phyloP scores from a whole-genome alignment of 2,113 vertebrate genomes.

The Prochilodus magdalenae region DNA sequence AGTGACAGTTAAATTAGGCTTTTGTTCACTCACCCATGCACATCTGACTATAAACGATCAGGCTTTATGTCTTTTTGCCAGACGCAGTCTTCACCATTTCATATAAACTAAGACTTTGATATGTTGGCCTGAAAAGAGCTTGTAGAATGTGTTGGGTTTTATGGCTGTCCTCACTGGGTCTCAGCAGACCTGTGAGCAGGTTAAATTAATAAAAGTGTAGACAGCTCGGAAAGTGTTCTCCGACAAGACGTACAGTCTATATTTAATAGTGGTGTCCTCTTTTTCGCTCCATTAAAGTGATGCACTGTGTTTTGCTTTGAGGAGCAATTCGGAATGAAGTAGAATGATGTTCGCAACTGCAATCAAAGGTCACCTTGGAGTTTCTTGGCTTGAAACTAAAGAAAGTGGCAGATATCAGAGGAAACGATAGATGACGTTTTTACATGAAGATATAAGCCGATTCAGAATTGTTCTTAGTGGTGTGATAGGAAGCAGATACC shows the following conservation, averaged over 20 bases:
- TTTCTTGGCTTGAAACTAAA: background rate
- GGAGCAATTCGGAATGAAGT: slow-evolving; percentile 61
- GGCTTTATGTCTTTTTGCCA: background rate
- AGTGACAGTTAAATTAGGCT: too few relatives aligned
- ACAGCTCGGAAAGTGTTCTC: background rate
- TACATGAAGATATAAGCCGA: too few relatives aligned
- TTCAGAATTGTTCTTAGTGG: too few relatives aligned
- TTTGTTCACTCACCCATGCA: too few relatives aligned
- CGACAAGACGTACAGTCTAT: slow-evolving; percentile 41
- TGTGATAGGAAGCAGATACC: too few relatives aligned
- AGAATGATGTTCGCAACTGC: background rate
- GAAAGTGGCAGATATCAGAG: background rate
- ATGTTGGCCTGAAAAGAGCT: background rate
- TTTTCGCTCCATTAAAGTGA: slow-evolving; percentile 63
- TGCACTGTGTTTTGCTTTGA: slow-evolving; percentile 55
- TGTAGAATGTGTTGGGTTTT: background rate
- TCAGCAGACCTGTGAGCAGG: background rate
- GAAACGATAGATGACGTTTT: background rate
- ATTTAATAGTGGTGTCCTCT: slow-evolving; percentile 61
- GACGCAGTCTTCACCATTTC: background rate
- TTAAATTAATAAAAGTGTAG: slow-evolving; percentile 17
- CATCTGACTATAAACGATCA: background rate
- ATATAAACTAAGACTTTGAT: background rate
- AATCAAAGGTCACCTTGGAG: slow-evolving; percentile 31
- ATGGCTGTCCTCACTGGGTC: background rate